A percentile compares a stretch with the other conserved stretches of the same genome.
These are phyloP conservation scores for Ibidorhyncha struthersii DNA, from an alignment of 2,113 vertebrate species.

Conservation along the genomic window DNA sequence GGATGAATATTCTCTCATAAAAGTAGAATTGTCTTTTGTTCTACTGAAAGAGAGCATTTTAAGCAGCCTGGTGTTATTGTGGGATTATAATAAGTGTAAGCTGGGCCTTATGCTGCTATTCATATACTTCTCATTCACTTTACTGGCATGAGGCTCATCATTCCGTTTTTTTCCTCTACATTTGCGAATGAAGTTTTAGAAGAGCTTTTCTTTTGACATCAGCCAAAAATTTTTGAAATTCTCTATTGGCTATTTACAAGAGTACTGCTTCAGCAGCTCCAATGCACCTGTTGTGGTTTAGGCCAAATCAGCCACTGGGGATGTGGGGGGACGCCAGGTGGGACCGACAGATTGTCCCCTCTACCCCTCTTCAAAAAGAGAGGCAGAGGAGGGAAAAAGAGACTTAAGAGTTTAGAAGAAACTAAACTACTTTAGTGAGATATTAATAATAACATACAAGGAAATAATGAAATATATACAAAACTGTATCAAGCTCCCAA, in stretches of 20 bases:
- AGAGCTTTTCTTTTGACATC: neutral
- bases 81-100: neutral
- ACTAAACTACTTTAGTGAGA: too few relatives aligned
- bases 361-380: too few relatives aligned
- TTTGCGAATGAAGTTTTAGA: neutral
- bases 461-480: too few relatives aligned
- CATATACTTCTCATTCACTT: neutral
- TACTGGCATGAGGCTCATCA: neutral
- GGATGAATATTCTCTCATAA: neutral
- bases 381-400: too few relatives aligned
- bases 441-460: too few relatives aligned
- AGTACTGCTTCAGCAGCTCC: neutral
- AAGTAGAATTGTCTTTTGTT: neutral
- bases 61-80: neutral
- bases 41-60: neutral
- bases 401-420: too few relatives aligned
- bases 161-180: rapidly evolving
- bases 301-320: too few relatives aligned
- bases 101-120: neutral
- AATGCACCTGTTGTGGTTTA: too few relatives aligned
- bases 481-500: too few relatives aligned
- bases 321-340: too few relatives aligned
- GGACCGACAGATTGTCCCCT: too few relatives aligned
- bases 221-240: rapidly evolving
- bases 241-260: neutral